Conservation (phyloP, 2,888 invertebrate genomes). For the Mesorhabditis sp. region DNA sequence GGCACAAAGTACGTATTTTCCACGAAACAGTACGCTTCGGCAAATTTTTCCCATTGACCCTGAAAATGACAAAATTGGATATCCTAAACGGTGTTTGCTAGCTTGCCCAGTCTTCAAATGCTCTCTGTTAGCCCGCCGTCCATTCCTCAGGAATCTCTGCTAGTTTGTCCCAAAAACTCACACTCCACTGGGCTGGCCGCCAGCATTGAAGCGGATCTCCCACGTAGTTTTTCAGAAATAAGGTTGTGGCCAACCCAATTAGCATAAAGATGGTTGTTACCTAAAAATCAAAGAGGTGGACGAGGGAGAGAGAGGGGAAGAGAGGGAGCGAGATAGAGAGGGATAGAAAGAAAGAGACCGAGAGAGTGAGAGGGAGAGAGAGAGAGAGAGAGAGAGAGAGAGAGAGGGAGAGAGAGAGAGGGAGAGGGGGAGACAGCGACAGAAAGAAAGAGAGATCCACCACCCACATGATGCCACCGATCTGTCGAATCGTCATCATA, state of each 20-base stretch:
- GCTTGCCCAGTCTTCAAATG: too few species aligned
- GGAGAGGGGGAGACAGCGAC: too few species aligned
- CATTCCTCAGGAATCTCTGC: too few species aligned
- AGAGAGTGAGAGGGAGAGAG: not conserved
- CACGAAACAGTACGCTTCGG: conserved; percentile 63
- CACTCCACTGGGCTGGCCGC: conserved; percentile 48
- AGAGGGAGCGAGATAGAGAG: too few species aligned
- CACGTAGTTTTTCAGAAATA: conserved; percentile 62
- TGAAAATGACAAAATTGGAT: conserved; percentile 9
- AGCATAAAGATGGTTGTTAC: conserved; percentile 60
- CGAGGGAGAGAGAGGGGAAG: too few species aligned
- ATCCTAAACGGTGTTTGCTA: not conserved
- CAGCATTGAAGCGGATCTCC: conserved; percentile 63
- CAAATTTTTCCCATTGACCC: conserved; percentile 61
- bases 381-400: too few species aligned
- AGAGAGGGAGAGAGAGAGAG: not conserved
- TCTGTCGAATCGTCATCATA: conserved; percentile 60
- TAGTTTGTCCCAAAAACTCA: conserved; percentile 2
- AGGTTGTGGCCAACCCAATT: conserved; percentile 59
- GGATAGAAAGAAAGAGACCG: too few species aligned
- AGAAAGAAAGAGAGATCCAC: too few species aligned
- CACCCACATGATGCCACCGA: conserved; percentile 35
- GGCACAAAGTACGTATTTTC: conserved; percentile 61
- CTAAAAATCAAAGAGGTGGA: conserved; percentile 27
- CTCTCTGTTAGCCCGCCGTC: too few species aligned